These are phyloP conservation scores for Drosophila oshimai DNA, from an alignment of 1,140 invertebrate species.

Conservation along the genomic window DNA sequence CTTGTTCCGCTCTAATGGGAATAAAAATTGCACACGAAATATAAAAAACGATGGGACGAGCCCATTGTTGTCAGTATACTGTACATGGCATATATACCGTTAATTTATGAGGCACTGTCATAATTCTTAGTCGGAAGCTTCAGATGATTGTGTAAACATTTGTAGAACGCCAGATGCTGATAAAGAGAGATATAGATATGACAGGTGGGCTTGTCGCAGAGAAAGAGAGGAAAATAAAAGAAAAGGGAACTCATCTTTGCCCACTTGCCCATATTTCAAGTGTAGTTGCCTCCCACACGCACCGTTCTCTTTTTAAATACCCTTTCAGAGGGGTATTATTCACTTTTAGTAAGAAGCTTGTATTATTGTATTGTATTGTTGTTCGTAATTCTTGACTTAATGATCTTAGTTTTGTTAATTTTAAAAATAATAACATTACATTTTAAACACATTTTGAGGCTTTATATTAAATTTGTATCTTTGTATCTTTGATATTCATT, in stretches of 20 bases:
- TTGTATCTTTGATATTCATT: too few relatives aligned
- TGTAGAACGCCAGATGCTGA: conserved; percentile 34
- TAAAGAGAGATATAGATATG: conserved; percentile 33
- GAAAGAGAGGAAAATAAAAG: not conserved
- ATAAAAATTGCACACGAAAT: conserved; percentile 33
- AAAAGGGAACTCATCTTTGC: conserved; percentile 29
- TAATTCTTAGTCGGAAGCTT: conserved; percentile 59
- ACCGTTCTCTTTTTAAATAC: not conserved
- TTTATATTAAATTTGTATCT: too few relatives aligned
- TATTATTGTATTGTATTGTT: not conserved
- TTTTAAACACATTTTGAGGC: not conserved
- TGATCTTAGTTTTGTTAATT: too few relatives aligned
- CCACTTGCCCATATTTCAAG: conserved; percentile 64
- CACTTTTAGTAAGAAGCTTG: too few relatives aligned
- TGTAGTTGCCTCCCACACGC: not conserved
- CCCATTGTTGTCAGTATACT: conserved; percentile 45
- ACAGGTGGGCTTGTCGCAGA: conserved; percentile 49
- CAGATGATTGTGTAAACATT: conserved; percentile 33
- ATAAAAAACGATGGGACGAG: conserved; percentile 30
- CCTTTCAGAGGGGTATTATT: not conserved
- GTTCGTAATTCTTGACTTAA: too few relatives aligned
- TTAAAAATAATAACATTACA: not conserved
- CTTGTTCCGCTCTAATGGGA: conserved; percentile 49
- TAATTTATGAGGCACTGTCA: conserved; percentile 52
- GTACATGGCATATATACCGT: not conserved